phyloP scores from a whole-genome alignment of 2,797 vertebrate genomes.

The Enteromius fasciolatus region DNA sequence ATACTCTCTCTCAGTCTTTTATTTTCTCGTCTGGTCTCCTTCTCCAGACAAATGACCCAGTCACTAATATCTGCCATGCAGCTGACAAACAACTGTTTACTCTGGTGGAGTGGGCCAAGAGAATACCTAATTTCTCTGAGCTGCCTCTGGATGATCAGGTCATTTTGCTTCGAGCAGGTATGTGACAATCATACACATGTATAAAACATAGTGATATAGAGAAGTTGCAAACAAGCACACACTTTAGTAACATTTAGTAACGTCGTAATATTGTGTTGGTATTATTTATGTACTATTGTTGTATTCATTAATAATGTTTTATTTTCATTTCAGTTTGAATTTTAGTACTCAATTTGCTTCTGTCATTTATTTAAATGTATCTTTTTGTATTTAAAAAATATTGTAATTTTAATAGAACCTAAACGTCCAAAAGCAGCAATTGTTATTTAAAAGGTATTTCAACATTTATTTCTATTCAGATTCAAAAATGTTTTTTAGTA shows the following conservation, averaged over 20 bases:
- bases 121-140: slow-evolving; percentile 87
- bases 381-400: not conserved
- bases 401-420: not conserved
- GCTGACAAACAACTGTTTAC: slow-evolving; percentile 90
- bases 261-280: not conserved
- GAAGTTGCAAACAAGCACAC: not conserved
- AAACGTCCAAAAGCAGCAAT: not conserved
- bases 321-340: not conserved
- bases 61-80: slow-evolving; percentile 96
- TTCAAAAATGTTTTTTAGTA: not conserved
- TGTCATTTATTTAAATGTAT: not conserved
- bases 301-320: not conserved
- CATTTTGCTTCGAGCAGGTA: slow-evolving; percentile 94
- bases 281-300: not conserved
- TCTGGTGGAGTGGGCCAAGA: slow-evolving; percentile 87
- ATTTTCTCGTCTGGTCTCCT: not conserved
- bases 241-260: not conserved
- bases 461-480: not conserved
- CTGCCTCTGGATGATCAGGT: slow-evolving; percentile 94
- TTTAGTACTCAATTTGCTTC: not conserved
- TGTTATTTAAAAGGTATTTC: not conserved
- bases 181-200: slow-evolving; percentile 9
- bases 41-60: slow-evolving; percentile 91
- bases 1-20: not conserved
- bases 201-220: not conserved